Conservation (phyloP, 2,888 invertebrate genomes). For the Idaea straminata region DNA sequence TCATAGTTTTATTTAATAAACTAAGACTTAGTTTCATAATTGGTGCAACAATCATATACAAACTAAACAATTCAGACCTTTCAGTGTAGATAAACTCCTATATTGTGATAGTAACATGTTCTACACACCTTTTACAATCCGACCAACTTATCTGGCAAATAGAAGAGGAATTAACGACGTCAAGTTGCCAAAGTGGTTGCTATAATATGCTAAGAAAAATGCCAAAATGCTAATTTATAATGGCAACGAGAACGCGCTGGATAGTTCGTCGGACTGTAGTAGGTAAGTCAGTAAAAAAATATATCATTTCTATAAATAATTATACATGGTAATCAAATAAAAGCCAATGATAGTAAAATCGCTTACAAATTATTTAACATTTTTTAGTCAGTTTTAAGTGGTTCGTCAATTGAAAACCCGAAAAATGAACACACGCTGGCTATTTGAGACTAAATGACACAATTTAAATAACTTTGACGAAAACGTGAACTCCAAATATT, state of each 20-base stretch:
- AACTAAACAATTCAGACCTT: background rate
- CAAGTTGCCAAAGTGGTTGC: background rate
- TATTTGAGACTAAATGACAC: too few relatives aligned
- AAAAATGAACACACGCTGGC: too few relatives aligned
- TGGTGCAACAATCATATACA: background rate
- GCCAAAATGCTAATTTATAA: too few relatives aligned
- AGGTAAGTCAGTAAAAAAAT: too few relatives aligned
- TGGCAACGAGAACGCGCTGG: too few relatives aligned
- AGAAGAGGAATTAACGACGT: background rate
- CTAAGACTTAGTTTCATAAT: background rate
- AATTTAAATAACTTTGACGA: too few relatives aligned
- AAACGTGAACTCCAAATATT: too few relatives aligned
- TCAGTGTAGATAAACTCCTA: background rate
- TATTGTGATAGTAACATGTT: background rate
- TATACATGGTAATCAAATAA: background rate
- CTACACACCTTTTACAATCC: background rate
- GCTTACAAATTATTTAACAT: background rate
- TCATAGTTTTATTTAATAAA: background rate
- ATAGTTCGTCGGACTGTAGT: too few relatives aligned
- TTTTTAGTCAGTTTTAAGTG: background rate
- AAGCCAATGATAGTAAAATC: background rate
- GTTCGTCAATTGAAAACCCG: too few relatives aligned
- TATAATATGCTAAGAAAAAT: background rate
- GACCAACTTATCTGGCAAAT: background rate
- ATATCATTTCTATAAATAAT: background rate